A percentile compares a stretch with the other conserved stretches of the same genome.
phyloP scores from a whole-genome alignment of 2,797 vertebrate genomes.

The Myiotriccus ornatus region DNA sequence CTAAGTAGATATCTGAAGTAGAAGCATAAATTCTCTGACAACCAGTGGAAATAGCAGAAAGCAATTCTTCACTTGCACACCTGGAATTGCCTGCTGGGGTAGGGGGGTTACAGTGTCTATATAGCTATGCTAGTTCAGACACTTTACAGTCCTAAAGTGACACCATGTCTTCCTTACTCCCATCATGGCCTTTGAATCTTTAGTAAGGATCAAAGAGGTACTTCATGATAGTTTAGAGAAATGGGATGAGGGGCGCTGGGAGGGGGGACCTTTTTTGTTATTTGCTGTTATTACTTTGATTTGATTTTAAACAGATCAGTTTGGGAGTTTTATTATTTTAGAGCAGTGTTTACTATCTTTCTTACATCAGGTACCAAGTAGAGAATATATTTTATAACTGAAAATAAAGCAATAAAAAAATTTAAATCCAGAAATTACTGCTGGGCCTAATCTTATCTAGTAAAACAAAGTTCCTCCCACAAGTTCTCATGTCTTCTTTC shows the following conservation, averaged over 20 bases:
- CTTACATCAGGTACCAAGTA: neutral
- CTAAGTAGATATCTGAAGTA: neutral
- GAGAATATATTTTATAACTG: neutral
- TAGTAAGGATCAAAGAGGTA: neutral
- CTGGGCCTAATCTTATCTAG: neutral
- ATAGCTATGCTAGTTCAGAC: neutral
- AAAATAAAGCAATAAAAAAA: neutral
- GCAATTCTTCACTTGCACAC: neutral
- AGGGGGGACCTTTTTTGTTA: neutral
- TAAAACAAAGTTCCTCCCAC: neutral
- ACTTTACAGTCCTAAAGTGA: neutral
- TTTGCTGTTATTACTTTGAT: neutral
- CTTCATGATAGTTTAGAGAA: neutral
- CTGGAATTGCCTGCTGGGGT: neutral
- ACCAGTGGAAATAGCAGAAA: neutral
- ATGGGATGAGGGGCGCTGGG: accelerated
- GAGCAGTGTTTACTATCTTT: neutral
- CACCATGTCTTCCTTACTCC: neutral
- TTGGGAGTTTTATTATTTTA: neutral
- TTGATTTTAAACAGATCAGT: neutral
- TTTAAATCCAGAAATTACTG: neutral
- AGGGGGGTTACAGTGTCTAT: neutral
- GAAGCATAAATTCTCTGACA: neutral
- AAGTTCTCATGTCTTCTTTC: neutral
- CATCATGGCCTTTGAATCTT: neutral